A percentile compares a stretch with the other conserved stretches of the same genome.
Evolutionary conservation across 2,888 invertebrate genomes (phyloP).

Genomic region (Pemphredon lugubris): DNA sequence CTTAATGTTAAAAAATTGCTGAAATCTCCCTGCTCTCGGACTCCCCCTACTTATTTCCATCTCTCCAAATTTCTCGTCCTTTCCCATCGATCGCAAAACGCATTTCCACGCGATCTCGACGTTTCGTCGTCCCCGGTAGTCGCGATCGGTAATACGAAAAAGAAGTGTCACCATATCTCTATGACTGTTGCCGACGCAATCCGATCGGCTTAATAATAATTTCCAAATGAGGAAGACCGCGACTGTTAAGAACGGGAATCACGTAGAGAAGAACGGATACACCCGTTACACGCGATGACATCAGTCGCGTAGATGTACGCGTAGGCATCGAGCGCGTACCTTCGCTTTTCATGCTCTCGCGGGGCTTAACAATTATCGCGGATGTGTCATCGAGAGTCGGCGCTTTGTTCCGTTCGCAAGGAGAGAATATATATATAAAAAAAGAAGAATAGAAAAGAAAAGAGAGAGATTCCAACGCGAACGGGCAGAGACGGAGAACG

Average conservation of each 20-base stretch:
- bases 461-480: conserved; percentile 12
- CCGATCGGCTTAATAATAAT: conserved; percentile 55
- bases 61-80: background rate
- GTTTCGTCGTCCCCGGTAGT: conserved; percentile 2
- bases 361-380: conserved; percentile 26
- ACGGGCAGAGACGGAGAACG: conserved; percentile 4
- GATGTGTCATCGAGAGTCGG: conserved; percentile 42
- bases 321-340: conserved; percentile 43
- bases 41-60: no score
- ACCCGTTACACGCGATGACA: conserved; percentile 60
- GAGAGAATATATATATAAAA: background rate
- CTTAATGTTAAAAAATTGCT: no score
- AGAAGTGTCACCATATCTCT: conserved; percentile 31
- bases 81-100: no score
- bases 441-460: background rate
- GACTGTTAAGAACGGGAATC: background rate
- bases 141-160: background rate
- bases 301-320: conserved; percentile 51
- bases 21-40: no score
- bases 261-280: conserved; percentile 16
- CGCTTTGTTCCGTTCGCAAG: conserved; percentile 14
- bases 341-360: background rate
- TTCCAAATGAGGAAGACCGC: conserved; percentile 40
- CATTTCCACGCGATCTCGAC: no score
- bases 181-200: conserved; percentile 55